Percentiles rank a stretch among this genome's conserved stretches.
Evolutionary conservation across 1,140 invertebrate genomes (phyloP).

Genomic region (Drosophila suzukii): DNA sequence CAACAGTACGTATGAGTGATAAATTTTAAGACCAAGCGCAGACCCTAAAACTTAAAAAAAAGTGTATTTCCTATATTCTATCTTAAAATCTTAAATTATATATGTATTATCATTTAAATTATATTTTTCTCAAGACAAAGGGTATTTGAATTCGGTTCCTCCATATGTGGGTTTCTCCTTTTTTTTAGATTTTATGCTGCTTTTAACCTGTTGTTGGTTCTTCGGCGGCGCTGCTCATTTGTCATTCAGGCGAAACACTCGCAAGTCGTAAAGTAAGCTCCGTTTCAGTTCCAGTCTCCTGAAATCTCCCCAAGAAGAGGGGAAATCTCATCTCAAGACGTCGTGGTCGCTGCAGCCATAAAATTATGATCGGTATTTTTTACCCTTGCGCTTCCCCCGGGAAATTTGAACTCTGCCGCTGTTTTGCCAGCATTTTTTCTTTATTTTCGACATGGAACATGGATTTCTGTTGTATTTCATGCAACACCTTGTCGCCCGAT

Average conservation of each 20-base stretch:
- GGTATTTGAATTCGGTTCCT: not conserved
- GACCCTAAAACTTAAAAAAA: no score
- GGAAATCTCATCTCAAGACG: slow-evolving; percentile 33
- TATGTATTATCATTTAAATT: no score
- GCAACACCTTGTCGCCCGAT: slow-evolving; percentile 63
- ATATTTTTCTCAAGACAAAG: no score
- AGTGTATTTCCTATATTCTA: no score
- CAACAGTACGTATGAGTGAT: no score
- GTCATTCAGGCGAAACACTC: slow-evolving; percentile 81
- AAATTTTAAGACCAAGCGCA: no score
- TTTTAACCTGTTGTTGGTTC: slow-evolving; percentile 62
- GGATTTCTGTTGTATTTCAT: slow-evolving; percentile 77
- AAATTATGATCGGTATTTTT: slow-evolving; percentile 79
- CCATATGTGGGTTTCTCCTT: not conserved
- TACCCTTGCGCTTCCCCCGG: slow-evolving; percentile 7
- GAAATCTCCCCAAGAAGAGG: slow-evolving; percentile 12
- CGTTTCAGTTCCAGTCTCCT: slow-evolving; percentile 53
- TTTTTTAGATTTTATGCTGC: slow-evolving; percentile 9
- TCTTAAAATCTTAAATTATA: no score
- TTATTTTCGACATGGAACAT: slow-evolving; percentile 71
- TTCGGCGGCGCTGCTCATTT: slow-evolving; percentile 66
- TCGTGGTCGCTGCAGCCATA: slow-evolving; percentile 51
- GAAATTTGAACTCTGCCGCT: slow-evolving; percentile 72
- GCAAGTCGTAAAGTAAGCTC: slow-evolving; percentile 54
- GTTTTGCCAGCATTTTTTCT: slow-evolving; percentile 64